A percentile compares a stretch with the other conserved stretches of the same genome.
phyloP scores from a whole-genome alignment of 2,113 vertebrate genomes.

The Microcebus murinus region DNA sequence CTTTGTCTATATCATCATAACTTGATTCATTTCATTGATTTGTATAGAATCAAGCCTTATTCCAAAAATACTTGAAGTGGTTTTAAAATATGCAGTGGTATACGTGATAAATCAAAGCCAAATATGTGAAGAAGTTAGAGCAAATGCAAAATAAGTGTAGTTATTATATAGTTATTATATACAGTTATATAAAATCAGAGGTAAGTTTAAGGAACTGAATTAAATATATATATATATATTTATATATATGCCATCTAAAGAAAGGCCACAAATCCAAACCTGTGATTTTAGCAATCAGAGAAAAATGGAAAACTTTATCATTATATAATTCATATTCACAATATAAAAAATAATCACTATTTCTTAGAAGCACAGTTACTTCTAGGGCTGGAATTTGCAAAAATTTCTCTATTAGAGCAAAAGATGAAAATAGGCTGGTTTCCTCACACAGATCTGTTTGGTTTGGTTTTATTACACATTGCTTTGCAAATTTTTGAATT shows the following conservation, averaged over 20 bases:
- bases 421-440: not conserved
- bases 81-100: not conserved
- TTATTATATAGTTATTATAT: not conserved
- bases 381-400: not conserved
- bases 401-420: not conserved
- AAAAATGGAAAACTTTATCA: not conserved
- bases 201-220: not conserved
- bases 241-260: not conserved
- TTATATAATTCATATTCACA: not conserved
- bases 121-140: not conserved
- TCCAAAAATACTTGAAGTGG: not conserved
- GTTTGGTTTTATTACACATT: not conserved
- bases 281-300: not conserved
- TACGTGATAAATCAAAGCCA: not conserved
- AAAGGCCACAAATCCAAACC: not conserved
- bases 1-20: not conserved
- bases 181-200: not conserved
- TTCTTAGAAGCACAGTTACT: not conserved
- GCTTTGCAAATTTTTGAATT: conserved; percentile 20
- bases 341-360: not conserved
- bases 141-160: not conserved
- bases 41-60: not conserved
- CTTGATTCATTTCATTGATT: not conserved
- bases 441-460: not conserved
- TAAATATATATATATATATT: not conserved